phyloP scores from a whole-genome alignment of 1,140 invertebrate genomes.

The Ganaspis sp. region DNA sequence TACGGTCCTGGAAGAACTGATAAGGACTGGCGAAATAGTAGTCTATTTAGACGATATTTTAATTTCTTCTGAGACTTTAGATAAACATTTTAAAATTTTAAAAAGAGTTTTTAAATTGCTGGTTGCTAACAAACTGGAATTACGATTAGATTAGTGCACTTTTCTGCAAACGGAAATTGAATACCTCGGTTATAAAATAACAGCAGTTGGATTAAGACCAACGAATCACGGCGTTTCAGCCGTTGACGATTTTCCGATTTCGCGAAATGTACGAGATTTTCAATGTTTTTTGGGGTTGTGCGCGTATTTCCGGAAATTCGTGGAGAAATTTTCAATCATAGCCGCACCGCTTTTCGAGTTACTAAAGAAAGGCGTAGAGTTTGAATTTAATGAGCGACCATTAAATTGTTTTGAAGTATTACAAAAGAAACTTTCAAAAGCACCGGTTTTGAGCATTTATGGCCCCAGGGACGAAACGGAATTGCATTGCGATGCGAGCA shows the following conservation, averaged over 20 bases:
- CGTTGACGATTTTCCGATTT: not conserved
- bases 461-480: slow-evolving; percentile 40
- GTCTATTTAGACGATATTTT: slow-evolving; percentile 19
- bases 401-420: too few relatives aligned
- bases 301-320: slow-evolving; percentile 21
- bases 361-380: not conserved
- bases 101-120: slow-evolving; percentile 29
- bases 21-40: slow-evolving; percentile 4
- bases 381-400: too few relatives aligned
- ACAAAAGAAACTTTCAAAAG: slow-evolving; percentile 35
- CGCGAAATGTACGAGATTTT: not conserved
- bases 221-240: not conserved
- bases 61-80: slow-evolving; percentile 19
- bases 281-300: slow-evolving; percentile 26
- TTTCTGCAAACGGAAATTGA: slow-evolving; percentile 36
- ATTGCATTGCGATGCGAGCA: slow-evolving; percentile 41
- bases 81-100: slow-evolving; percentile 35
- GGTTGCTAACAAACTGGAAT: slow-evolving; percentile 4
- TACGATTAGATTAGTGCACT: slow-evolving; percentile 46
- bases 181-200: slow-evolving; percentile 43
- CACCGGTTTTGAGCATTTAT: slow-evolving; percentile 53
- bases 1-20: slow-evolving; percentile 36
- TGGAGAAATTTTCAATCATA: not conserved
- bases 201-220: not conserved
- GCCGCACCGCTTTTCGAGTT: not conserved